Evolutionary conservation across 2,113 vertebrate species (phyloP).

Genomic region (Vombatus ursinus): DNA sequence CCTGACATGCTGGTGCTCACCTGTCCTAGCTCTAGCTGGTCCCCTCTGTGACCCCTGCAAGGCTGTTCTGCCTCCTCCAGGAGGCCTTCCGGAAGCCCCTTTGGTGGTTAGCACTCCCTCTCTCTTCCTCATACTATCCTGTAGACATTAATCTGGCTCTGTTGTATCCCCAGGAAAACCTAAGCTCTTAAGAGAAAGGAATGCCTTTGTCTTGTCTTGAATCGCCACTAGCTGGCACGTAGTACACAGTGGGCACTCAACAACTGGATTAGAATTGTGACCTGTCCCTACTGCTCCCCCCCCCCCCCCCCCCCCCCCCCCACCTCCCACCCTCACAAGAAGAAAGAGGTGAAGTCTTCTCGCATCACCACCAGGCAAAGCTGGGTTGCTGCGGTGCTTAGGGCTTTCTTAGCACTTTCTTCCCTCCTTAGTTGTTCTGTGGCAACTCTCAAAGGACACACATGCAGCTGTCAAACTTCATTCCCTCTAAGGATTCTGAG

Average conservation of each 20-base stretch:
- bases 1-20: background rate
- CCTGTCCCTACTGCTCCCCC: background rate
- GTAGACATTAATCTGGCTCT: background rate
- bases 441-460: background rate
- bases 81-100: background rate
- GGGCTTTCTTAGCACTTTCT: background rate
- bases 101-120: background rate
- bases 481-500: background rate
- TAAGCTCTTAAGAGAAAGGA: background rate
- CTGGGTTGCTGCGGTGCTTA: background rate
- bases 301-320: too few species aligned
- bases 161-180: background rate
- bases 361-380: background rate
- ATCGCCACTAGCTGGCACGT: background rate
- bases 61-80: background rate
- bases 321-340: background rate
- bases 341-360: background rate
- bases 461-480: background rate
- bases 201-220: background rate
- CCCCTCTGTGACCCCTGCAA: background rate
- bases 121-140: background rate
- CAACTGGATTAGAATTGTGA: background rate
- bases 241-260: background rate
- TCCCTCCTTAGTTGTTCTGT: background rate
- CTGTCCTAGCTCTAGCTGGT: background rate